Evolutionary conservation across 1,140 invertebrate species (phyloP), one percentile per base, ranked within the genome.

Genomic region (Anoplolepis gracilipes): DNA sequence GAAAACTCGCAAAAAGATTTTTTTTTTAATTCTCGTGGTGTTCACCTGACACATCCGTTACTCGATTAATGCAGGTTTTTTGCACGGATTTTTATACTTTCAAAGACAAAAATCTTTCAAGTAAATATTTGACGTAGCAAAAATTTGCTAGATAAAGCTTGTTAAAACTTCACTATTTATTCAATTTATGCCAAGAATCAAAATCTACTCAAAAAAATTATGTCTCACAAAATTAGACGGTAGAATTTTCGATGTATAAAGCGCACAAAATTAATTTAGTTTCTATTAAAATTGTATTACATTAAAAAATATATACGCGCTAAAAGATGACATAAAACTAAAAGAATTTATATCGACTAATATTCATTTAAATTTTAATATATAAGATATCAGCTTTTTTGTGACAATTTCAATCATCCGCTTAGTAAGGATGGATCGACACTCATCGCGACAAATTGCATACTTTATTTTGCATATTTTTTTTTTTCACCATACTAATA

Each of bases 321-420:
- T 57, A 57, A 25, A 69, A 53, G 28, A 16, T 55, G 13, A 28
- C 10, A 28, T 30, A 11, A 70, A 8, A 19, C 16, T 46, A 53
- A n/a, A 28, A 49, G 46, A 69, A 69, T 69, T 69, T 69, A 49
- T 10, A 6, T 49, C 11, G 46, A 49, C n/a, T 16, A 16, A 49
- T n/a, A 8, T 28, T 8, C n/a, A 6, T 46, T 70, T 30, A 53
- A 70, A 70, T 70, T 53, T 70, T 53, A 3, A 49, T 70, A 70
- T n/a, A 53, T 30, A 5, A 33, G 13, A n/a, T 33, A 1, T 3
- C 10, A 7, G 3, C 42, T 49, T 42, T 46, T 70, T 70, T 11
- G 4, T 8, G 46, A 70, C 8, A 11, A 72, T 33, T 22, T 55
- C 10, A 72, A 53, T 55, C 53, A 22, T 22, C 11, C 28, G 3